Evolutionary conservation across 2,113 vertebrate species (phyloP).

Genomic region (Pygoscelis antarcticus): DNA sequence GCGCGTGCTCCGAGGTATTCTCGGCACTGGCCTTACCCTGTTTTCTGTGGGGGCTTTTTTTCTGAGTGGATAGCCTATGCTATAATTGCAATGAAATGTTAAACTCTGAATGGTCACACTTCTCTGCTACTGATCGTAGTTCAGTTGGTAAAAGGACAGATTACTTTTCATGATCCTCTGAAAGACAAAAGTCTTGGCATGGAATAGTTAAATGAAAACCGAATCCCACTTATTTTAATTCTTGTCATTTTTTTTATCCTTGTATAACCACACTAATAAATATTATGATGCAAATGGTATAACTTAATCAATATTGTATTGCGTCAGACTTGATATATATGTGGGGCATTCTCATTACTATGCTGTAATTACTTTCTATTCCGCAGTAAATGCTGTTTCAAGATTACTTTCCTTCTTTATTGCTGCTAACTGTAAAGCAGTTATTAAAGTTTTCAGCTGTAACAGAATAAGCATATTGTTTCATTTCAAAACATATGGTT

Average conservation of each 20-base stretch:
- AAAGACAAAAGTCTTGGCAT: background rate
- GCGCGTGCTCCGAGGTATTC: background rate
- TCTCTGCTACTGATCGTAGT: background rate
- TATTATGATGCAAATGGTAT: background rate
- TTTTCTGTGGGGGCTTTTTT: background rate
- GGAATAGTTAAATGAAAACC: background rate
- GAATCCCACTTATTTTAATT: background rate
- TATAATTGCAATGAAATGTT: background rate
- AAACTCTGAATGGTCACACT: background rate
- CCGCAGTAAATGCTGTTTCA: conserved; percentile 1
- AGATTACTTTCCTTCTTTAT: conserved; percentile 30
- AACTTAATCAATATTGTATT: background rate
- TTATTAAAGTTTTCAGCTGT: conserved; percentile 24
- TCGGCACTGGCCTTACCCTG: background rate
- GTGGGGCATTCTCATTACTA: background rate
- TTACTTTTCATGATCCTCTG: background rate
- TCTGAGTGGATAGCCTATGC: background rate
- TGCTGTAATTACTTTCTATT: conserved; percentile 21
- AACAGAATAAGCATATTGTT: conserved; percentile 49
- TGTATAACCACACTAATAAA: background rate
- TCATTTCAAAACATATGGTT: conserved; percentile 59
- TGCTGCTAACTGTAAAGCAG: background rate
- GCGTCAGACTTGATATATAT: background rate
- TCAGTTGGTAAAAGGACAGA: background rate
- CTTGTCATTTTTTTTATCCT: background rate